These are phyloP conservation scores for Heliconius hortense DNA, from an alignment of 2,888 invertebrate genomes.

Conservation along the genomic window DNA sequence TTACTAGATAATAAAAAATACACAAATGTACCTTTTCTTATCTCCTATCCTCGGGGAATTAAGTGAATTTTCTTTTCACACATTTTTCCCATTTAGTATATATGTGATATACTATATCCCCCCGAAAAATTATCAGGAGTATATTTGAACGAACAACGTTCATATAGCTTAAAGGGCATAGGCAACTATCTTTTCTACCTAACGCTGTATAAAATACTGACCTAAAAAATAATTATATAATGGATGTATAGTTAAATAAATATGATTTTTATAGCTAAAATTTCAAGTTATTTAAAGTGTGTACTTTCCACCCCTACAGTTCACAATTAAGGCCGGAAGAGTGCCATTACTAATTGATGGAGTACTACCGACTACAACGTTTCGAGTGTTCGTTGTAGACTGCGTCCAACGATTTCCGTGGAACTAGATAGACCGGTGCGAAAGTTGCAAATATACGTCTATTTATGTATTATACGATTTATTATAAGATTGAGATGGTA, in stretches of 20 bases:
- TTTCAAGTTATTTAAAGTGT: conserved; percentile 22
- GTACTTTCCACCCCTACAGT: conserved; percentile 27
- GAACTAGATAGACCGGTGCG: conserved; percentile 6
- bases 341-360: conserved; percentile 37
- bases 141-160: not conserved
- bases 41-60: no score
- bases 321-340: conserved; percentile 35
- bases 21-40: no score
- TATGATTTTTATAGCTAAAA: conserved; percentile 10
- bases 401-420: conserved; percentile 13
- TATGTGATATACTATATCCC: not conserved
- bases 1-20: no score
- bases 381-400: conserved; percentile 26
- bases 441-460: not conserved
- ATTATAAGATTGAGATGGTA: not conserved
- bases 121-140: not conserved
- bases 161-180: no score
- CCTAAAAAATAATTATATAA: not conserved
- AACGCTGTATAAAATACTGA: not conserved
- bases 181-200: not conserved
- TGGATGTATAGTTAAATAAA: not conserved
- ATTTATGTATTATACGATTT: not conserved
- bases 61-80: not conserved
- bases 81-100: not conserved
- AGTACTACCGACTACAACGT: conserved; percentile 29